Base-by-base conservation (phyloP, 2,888 invertebrate genomes). In the Lepidocyrtinus sp. region DNA sequence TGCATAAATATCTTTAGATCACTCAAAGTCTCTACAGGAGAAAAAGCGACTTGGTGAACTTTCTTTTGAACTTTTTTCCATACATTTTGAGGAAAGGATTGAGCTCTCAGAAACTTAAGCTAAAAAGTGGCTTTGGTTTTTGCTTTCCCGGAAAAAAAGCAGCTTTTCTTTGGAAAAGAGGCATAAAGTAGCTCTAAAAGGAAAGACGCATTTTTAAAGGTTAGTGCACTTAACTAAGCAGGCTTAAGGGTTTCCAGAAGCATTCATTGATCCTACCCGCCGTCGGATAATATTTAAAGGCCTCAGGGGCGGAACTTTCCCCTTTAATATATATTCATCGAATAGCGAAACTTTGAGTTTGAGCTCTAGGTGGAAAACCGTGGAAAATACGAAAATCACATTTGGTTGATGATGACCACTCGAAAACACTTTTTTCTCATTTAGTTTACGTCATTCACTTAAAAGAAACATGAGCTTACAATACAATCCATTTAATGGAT, bases 1-100 rank as follows among this genome's bases (percentile, higher is more conserved):
- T 73, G 72, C 72, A 73, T 73, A 73, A 73, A 73, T 73, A 73
- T 63, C 72, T 64, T 17, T 46, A 64, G 64, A 73, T 73, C 64
- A 64, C 50, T 50, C 62, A 63, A 63, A 15, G 21, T 1, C 63
- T 63, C 9, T n/a, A 25, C 12, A 26, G 15, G 22, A 63, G 25
- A 25, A 26, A 24, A 64, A 22, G 36, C 36, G 36, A 62, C 63
- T 62, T 71, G 61, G 27, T 36, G 27, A 71, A 71, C 70, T 73
- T 73, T 59, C 50, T 46, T 72, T 63, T 25, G 46, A 26, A 25
- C 46, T 36, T 36, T 36, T 36, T 36, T 15, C 15, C 50, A 21
- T 0, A 69, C 22, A 50, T 22, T 17, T 21, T 21, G 61, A 25
- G 26, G 19, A 62, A 72, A 25, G 72, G 72, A 61, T 72, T 62